Evolutionary conservation across 2,888 invertebrate genomes (phyloP).

Genomic region (Tachystola acroxantha): DNA sequence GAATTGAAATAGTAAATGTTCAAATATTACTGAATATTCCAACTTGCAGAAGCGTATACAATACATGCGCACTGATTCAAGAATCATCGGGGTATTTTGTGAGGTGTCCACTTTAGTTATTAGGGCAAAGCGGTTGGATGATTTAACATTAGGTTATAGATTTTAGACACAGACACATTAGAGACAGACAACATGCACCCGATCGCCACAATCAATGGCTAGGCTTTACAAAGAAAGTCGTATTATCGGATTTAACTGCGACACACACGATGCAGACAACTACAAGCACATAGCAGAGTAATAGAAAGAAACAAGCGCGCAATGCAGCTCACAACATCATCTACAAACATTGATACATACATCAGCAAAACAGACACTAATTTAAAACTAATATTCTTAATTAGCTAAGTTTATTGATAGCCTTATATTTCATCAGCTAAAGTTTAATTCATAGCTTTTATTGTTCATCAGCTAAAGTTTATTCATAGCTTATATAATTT

Average conservation of each 20-base stretch:
- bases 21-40: no score
- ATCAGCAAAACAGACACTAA: conserved; percentile 9
- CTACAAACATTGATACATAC: conserved; percentile 8
- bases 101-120: no score
- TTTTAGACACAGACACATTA: no score
- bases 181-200: neutral
- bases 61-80: no score
- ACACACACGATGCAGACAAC: conserved; percentile 8
- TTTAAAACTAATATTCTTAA: conserved; percentile 1
- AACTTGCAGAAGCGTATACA: no score
- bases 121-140: no score
- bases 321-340: conserved; percentile 1
- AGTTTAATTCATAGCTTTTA: neutral
- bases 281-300: conserved; percentile 13
- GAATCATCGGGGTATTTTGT: no score
- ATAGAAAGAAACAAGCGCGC: conserved; percentile 11
- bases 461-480: neutral
- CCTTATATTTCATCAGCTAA: neutral
- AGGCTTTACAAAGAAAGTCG: neutral
- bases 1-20: no score
- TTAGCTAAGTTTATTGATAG: conserved; percentile 1
- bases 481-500: conserved; percentile 1
- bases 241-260: conserved; percentile 8
- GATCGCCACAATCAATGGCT: neutral
- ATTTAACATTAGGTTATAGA: no score